A percentile compares a stretch with the other conserved stretches of the same genome.
Evolutionary conservation across 2,888 invertebrate genomes (phyloP).

Genomic region (Trissolcus japonicus): DNA sequence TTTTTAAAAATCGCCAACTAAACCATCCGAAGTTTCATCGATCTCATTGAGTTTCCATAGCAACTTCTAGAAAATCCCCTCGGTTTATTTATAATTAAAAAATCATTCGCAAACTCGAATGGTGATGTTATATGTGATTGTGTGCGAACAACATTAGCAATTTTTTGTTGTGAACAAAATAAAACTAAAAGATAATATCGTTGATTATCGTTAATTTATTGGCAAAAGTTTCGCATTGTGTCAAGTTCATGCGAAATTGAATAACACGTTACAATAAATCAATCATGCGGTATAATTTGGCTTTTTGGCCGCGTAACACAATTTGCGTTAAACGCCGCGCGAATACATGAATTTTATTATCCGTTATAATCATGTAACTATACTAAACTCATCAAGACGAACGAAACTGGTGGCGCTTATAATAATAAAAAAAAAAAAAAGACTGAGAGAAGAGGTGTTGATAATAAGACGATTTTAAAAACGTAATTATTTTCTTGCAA

Average conservation of each 20-base stretch:
- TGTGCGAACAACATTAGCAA: too few species aligned
- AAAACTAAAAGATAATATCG: too few species aligned
- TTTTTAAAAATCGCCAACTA: conserved; percentile 58
- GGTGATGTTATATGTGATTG: too few species aligned
- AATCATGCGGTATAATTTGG: conserved; percentile 17
- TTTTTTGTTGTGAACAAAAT: too few species aligned
- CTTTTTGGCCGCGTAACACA: conserved; percentile 7
- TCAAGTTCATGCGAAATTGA: conserved; percentile 1
- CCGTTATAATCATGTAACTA: too few species aligned
- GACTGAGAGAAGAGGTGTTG: conserved; percentile 16
- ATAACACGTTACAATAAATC: conserved; percentile 12
- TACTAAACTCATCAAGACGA: too few species aligned
- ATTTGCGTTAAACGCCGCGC: too few species aligned
- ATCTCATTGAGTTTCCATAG: conserved; percentile 59
- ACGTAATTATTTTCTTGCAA: conserved; percentile 42
- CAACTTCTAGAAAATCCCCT: conserved; percentile 58
- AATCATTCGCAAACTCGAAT: conserved; percentile 4
- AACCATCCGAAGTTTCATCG: conserved; percentile 58
- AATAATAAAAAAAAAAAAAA: neutral
- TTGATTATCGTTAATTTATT: too few species aligned
- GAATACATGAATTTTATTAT: too few species aligned
- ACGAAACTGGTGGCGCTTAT: too few species aligned
- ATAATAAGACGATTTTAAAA: conserved; percentile 46
- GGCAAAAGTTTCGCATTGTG: conserved; percentile 1
- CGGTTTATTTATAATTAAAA: conserved; percentile 56